These are phyloP conservation scores for Lordiphosa fenestrarum DNA, from an alignment of 2,888 invertebrate genomes.

Conservation along the genomic window DNA sequence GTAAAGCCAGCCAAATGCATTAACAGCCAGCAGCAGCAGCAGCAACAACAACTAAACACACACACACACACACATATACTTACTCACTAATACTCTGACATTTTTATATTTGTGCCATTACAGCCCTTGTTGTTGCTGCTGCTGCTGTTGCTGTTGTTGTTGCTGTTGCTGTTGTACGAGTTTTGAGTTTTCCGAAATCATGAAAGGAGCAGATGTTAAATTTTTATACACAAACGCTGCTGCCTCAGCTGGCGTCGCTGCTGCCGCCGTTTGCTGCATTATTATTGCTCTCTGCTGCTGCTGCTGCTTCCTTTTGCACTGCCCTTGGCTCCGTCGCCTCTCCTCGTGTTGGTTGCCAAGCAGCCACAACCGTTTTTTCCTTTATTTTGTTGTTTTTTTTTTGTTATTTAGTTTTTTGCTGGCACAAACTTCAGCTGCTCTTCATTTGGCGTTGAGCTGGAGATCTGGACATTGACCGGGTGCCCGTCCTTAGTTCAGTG, in stretches of 20 bases:
- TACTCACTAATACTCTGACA: conserved; percentile 22
- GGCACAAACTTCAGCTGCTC: conserved; percentile 66
- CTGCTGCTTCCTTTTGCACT: conserved; percentile 48
- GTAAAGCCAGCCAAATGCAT: conserved; percentile 73
- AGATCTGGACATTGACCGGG: conserved; percentile 32
- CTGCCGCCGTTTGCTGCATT: conserved; percentile 43
- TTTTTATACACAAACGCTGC: conserved; percentile 70
- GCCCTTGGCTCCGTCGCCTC: conserved; percentile 12
- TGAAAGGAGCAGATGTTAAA: conserved; percentile 80
- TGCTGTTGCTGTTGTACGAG: conserved; percentile 54
- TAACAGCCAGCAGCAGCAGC: conserved; percentile 43
- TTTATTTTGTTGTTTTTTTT: conserved; percentile 15
- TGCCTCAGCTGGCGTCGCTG: conserved; percentile 18
- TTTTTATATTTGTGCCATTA: conserved; percentile 65
- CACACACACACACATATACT: conserved; percentile 16
- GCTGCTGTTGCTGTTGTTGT: conserved; percentile 36
- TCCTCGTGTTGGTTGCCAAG: conserved; percentile 38
- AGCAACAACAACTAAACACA: conserved; percentile 22
- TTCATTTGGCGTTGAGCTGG: conserved; percentile 36
- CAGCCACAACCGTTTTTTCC: conserved; percentile 18
- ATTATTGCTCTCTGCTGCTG: conserved; percentile 48
- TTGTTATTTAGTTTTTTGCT: conserved; percentile 38
- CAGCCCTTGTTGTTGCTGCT: conserved; percentile 49
- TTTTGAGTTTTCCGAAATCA: conserved; percentile 80
- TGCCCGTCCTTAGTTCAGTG: conserved; percentile 8